These are phyloP conservation scores for Zaprionus obscuricornis DNA, from an alignment of 2,888 invertebrate genomes.

Conservation along the genomic window DNA sequence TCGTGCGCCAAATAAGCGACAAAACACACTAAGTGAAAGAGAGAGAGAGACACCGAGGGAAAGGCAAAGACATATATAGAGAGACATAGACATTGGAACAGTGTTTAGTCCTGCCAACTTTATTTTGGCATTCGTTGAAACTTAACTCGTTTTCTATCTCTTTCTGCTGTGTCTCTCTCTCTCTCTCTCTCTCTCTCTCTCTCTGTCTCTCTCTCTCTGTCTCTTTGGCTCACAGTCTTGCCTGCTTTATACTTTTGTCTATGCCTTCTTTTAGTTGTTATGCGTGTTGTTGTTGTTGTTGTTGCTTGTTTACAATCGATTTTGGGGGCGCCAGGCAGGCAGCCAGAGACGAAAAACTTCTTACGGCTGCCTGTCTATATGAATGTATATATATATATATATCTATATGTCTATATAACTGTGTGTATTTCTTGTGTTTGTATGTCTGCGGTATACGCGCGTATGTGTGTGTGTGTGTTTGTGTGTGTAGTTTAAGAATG, in stretches of 20 bases:
- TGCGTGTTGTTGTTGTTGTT: conserved; percentile 40
- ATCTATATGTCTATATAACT: conserved; percentile 2
- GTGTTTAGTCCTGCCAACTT: conserved; percentile 58
- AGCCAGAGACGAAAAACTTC: conserved; percentile 58
- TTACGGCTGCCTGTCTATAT: conserved; percentile 20
- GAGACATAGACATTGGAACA: conserved; percentile 7
- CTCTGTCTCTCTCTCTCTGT: conserved; percentile 4
- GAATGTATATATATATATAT: conserved; percentile 31
- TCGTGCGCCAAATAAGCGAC: conserved; percentile 49
- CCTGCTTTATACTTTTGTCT: conserved; percentile 5
- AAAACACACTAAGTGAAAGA: conserved; percentile 16
- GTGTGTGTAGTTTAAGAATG: conserved; percentile 39
- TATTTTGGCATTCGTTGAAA: conserved; percentile 54
- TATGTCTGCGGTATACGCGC: too few species aligned
- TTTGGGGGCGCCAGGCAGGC: conserved; percentile 78
- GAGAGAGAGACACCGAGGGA: background rate
- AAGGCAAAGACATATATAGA: background rate
- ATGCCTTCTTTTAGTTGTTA: conserved; percentile 40
- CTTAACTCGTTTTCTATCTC: conserved; percentile 14
- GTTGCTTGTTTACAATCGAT: conserved; percentile 77
- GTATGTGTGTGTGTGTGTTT: conserved; percentile 11
- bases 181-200: conserved; percentile 1
- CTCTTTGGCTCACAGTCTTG: conserved; percentile 2
- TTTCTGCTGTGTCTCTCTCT: background rate
- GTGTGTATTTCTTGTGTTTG: too few species aligned